Conservation (phyloP, 2,888 invertebrate genomes). For the Hydropsyche betteni region DNA sequence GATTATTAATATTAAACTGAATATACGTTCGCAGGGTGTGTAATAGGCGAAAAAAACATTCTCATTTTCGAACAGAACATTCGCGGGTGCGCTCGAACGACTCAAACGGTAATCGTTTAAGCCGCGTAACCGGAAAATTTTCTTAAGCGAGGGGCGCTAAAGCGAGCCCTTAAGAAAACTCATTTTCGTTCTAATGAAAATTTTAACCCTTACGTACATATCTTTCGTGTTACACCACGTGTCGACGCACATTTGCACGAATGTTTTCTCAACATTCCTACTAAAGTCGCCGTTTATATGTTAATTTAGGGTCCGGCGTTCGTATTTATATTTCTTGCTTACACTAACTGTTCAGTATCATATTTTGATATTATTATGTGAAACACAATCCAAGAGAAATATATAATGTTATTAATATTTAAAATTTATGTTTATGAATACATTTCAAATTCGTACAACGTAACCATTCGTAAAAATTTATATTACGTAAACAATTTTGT, state of each 20-base stretch:
- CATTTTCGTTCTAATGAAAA: constrained; percentile 48
- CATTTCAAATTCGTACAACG: too few relatives aligned
- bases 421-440: too few relatives aligned
- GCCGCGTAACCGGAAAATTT: constrained; percentile 35
- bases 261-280: constrained; percentile 44
- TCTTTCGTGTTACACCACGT: constrained; percentile 56
- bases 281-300: constrained; percentile 43
- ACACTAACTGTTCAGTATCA: too few relatives aligned
- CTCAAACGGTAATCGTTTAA: background rate
- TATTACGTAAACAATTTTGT: too few relatives aligned
- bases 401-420: too few relatives aligned
- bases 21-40: too few relatives aligned
- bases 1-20: too few relatives aligned
- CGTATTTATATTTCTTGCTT: background rate
- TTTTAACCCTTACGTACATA: constrained; percentile 44
- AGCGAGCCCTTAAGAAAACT: constrained; percentile 34
- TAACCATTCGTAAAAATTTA: too few relatives aligned
- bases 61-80: constrained; percentile 53
- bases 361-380: too few relatives aligned
- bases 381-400: too few relatives aligned
- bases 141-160: constrained; percentile 33
- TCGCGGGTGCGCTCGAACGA: too few relatives aligned
- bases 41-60: constrained; percentile 58
- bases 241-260: constrained; percentile 52
- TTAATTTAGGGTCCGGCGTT: constrained; percentile 39